Conservation (phyloP, 2,888 invertebrate species). For the Mesorhabditis spiculigera region DNA sequence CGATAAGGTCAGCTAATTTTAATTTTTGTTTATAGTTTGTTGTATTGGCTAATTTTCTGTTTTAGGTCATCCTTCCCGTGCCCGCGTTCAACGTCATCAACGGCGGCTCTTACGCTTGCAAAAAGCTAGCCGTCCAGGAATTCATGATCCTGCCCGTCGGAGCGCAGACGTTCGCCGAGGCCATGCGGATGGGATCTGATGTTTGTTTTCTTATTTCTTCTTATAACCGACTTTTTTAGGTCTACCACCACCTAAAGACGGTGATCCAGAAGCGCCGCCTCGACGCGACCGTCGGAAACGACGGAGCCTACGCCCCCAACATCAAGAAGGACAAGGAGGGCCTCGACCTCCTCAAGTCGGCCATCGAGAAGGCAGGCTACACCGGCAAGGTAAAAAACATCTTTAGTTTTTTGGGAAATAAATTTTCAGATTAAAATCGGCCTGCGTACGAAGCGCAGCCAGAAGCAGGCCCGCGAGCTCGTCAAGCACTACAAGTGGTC, state of each 20-base stretch:
- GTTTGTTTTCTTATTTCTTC: not conserved
- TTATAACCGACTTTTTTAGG: constrained; percentile 51
- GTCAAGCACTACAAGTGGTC: constrained; percentile 83
- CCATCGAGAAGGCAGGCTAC: constrained; percentile 79
- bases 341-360: constrained; percentile 59
- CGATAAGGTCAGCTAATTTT: constrained; percentile 56
- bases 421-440: too few species aligned
- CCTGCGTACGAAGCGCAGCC: too few species aligned
- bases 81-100: constrained; percentile 99
- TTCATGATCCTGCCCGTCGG: constrained; percentile 94
- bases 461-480: too few species aligned
- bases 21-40: not conserved
- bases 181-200: constrained; percentile 97
- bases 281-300: constrained; percentile 96
- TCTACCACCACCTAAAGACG: constrained; percentile 85
- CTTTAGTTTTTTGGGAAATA: not conserved
- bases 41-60: not conserved
- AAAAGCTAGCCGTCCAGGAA: constrained; percentile 76
- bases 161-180: constrained; percentile 85
- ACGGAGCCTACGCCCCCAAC: constrained; percentile 98
- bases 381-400: constrained; percentile 72
- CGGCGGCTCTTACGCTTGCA: constrained; percentile 97
- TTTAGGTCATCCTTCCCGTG: constrained; percentile 83
- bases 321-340: constrained; percentile 89
- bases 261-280: constrained; percentile 90